Evolutionary conservation across 2,113 vertebrate species (phyloP).

Genomic region (Epinephelus cyanopodus): DNA sequence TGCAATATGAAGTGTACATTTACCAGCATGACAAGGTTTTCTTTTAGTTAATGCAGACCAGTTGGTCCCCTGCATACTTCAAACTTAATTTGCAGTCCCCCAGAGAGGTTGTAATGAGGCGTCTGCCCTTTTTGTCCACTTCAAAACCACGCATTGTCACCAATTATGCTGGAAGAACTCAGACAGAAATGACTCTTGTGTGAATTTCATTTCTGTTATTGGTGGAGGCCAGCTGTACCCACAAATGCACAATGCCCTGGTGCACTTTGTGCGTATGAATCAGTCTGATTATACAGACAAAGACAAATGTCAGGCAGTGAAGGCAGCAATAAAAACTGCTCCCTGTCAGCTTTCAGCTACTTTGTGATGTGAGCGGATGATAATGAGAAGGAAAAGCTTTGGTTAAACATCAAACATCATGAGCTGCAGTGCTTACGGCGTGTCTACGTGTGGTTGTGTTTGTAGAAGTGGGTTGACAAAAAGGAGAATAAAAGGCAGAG

Average conservation of each 20-base stretch:
- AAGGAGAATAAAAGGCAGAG: neutral
- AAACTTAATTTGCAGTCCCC: slow-evolving; percentile 39
- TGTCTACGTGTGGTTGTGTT: neutral
- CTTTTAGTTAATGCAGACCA: slow-evolving; percentile 13
- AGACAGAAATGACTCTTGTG: neutral
- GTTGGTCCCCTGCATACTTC: slow-evolving; percentile 10
- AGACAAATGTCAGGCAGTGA: neutral
- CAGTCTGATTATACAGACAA: slow-evolving; percentile 5
- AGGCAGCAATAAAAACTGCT: neutral
- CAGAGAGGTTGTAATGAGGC: slow-evolving; percentile 30
- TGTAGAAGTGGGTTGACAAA: neutral
- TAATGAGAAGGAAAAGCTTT: neutral
- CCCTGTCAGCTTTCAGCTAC: neutral
- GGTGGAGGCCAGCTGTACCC: neutral
- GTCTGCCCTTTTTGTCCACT: slow-evolving; percentile 41
- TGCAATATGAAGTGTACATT: neutral
- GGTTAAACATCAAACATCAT: neutral
- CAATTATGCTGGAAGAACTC: slow-evolving; percentile 30
- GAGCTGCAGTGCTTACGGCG: neutral
- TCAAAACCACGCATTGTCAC: slow-evolving; percentile 22
- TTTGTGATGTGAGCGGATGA: neutral
- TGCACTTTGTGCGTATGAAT: neutral
- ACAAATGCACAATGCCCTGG: neutral
- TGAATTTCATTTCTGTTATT: slow-evolving; percentile 6
- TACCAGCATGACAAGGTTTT: neutral